Conservation (phyloP, 2,113 vertebrate species). For the Alexandromys fortis region DNA sequence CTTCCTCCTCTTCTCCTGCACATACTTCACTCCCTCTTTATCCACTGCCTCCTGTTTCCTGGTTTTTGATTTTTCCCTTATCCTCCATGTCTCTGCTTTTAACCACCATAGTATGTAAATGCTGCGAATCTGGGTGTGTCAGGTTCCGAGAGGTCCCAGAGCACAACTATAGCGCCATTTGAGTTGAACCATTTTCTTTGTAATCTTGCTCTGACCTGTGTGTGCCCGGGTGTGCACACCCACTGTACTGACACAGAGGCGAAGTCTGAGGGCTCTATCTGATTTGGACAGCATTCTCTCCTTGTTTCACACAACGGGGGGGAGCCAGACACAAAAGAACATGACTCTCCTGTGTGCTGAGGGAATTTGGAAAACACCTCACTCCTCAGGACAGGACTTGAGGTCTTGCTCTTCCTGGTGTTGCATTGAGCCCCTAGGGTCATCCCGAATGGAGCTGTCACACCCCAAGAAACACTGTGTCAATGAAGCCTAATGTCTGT, state of each 20-base stretch:
- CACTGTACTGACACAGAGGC: fast-evolving
- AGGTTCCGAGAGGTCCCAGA: background rate
- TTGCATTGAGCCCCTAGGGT: background rate
- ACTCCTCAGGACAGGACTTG: no score
- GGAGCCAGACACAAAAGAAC: no score
- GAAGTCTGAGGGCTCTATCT: background rate
- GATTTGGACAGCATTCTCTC: background rate
- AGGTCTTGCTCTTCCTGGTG: background rate
- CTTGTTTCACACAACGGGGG: background rate
- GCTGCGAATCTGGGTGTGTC: conserved; percentile 14
- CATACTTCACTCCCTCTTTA: no score
- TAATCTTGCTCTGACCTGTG: background rate
- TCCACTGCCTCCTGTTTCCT: background rate
- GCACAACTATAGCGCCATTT: fast-evolving
- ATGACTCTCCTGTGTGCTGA: background rate
- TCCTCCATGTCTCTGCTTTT: background rate
- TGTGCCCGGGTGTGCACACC: fast-evolving
- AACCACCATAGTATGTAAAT: conserved; percentile 65
- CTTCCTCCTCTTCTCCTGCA: background rate
- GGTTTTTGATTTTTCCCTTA: background rate
- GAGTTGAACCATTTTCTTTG: background rate
- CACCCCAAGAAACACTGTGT: background rate
- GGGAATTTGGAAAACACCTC: background rate
- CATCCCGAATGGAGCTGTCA: background rate
- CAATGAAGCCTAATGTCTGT: background rate